Base-by-base conservation (phyloP, 2,888 invertebrate species). In the Caenorhabditis macrosperma region DNA sequence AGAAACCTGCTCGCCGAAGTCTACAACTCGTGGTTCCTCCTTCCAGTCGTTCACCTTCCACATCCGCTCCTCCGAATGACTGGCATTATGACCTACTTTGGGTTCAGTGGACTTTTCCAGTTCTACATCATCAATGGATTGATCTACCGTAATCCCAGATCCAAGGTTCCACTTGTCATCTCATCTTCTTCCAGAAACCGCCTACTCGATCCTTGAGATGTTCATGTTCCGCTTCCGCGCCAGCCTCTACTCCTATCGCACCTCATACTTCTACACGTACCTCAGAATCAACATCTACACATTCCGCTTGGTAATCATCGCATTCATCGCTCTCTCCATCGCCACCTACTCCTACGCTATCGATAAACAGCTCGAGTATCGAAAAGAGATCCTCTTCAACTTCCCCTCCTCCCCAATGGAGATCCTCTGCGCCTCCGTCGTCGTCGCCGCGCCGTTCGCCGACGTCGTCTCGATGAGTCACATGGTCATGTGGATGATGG, bases 171-270 rank as follows among this genome's bases (percentile, higher is more conserved):
- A 33, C 5, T 38, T 38, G 15, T 38, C 38, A 38, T 30, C 30
- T 44, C 41, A 22, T n/a, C 10, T 15, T 6, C 9, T n/a, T 30
- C 20, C 48, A 68, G 68, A 68, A 68, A 68, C 68, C n/a, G 68
- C 57, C 7, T 59, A 57, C 17, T 68, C 68, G 0, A 35, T 68
- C 4, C 33, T 68, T 26, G 68, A 68, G 59, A 68, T 68, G 68
- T 68, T 48, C 38, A n/a, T 68, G 24, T 68, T 68, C 24, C 68
- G 68, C 1, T 68, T 68, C 38, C 44, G 46, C 46, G 68, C 68
- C 5, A 68, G 68, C 28, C 17, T 48, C 15, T 35, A 46, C 57
- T 35, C 55, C 26, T 68, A 33, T 12, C 46, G 59, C 26, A 44
- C 46, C 17, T 57, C 68, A 4, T 38, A 4, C 5, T 68, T 68